A percentile compares a stretch with the other conserved stretches of the same genome.
These are phyloP conservation scores for Rugalucina vietnamica DNA, from an alignment of 2,888 invertebrate species.

Conservation along the genomic window DNA sequence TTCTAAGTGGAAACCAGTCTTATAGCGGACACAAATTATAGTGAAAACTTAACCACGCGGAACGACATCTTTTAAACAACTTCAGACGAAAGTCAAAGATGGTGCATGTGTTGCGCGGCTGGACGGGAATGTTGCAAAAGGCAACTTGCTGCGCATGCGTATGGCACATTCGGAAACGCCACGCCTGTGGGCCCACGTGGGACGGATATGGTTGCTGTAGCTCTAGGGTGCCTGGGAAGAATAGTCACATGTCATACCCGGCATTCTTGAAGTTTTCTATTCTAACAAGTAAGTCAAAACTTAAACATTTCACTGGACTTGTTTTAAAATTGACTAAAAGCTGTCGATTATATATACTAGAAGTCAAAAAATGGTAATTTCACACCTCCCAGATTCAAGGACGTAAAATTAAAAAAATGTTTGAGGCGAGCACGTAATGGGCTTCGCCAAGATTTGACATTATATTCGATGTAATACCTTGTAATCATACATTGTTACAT, in stretches of 20 bases:
- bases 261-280: conserved; percentile 43
- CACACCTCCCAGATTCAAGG: too few relatives aligned
- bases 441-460: too few relatives aligned
- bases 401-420: too few relatives aligned
- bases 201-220: conserved; percentile 54
- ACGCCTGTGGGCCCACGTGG: conserved; percentile 48
- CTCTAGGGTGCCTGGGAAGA: conserved; percentile 22
- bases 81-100: conserved; percentile 38
- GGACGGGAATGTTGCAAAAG: conserved; percentile 32
- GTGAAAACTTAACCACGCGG: conserved; percentile 22
- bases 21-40: conserved; percentile 33
- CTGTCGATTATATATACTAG: too few relatives aligned
- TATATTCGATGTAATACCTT: too few relatives aligned
- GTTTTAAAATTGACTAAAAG: too few relatives aligned
- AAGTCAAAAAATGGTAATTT: too few relatives aligned
- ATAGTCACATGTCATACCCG: conserved; percentile 45
- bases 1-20: conserved; percentile 16
- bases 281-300: conserved; percentile 58
- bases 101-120: conserved; percentile 41
- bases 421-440: too few relatives aligned
- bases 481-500: too few relatives aligned
- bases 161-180: neutral
- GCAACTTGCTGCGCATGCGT: neutral
- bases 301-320: too few relatives aligned
- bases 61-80: conserved; percentile 34